Base-by-base conservation (phyloP, 2,113 vertebrate genomes). In the Apteryx owenii region DNA sequence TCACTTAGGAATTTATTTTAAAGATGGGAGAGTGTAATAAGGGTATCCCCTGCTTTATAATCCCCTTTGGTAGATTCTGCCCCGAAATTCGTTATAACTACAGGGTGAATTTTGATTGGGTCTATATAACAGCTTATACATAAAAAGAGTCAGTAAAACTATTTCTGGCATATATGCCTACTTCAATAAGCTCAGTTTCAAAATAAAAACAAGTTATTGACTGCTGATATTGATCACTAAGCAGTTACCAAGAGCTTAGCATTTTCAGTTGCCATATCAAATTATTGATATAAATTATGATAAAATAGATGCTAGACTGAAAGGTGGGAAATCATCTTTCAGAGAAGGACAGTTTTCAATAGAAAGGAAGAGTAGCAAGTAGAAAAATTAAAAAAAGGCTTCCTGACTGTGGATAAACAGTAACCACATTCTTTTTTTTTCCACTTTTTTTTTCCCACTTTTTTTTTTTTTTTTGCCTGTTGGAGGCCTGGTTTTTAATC, bases 401-500 rank as follows among this genome's bases (percentile, higher is more conserved):
- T 98, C 97, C 98, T 98, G 98, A 97, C 97, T 98, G 98, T 98
- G 98, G 98, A 97, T 98, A 98, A 98, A 98, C 98, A 98, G 98
- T 98, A 98, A 98, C 97, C 98, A 98, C 98, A 89, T 98, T 98
- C 97, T 98, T 96, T 91, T 22, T 44, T 36, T 79, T 50, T 20
- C 50, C 48, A 20, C 97, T 97, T 91, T 11, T 54, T 36, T 79
- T 40, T 62, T 65, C 62, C 69, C 84, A 38, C 72, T 42, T 61
- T n/a, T 71, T 77, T 75, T 82, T 89, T 71, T 86, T 73, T 95
- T 97, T 96, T 96, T 96, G 98, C 97, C 98, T 98, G 98, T 98
- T 98, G 98, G 98, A 98, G 97, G 98, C 96, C 98, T 98, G 97
- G 98, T 98, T 98, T 98, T 98, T 98, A 98, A 98, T 98, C 98